phyloP scores from a whole-genome alignment of 2,797 vertebrate species.

The Chrosomus eos region DNA sequence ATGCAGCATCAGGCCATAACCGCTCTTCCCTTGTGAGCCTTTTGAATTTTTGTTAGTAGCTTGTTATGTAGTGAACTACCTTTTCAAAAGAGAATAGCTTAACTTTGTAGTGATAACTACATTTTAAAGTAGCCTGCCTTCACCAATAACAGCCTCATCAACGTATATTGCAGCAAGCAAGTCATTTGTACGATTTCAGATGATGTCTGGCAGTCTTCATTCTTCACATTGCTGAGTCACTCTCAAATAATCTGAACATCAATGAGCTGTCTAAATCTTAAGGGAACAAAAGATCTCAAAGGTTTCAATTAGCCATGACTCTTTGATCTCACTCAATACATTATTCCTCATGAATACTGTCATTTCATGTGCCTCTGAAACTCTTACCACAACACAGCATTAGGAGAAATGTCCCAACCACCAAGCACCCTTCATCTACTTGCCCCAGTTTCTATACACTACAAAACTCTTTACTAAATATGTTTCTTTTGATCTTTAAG shows the following conservation, averaged over 20 bases:
- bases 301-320: conserved; percentile 56
- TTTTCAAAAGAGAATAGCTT: background rate
- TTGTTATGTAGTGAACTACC: background rate
- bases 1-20: too few species aligned
- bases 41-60: too few species aligned
- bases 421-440: background rate
- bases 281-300: conserved; percentile 55
- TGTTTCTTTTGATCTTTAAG: background rate
- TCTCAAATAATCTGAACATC: conserved; percentile 34
- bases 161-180: background rate
- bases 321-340: conserved; percentile 57
- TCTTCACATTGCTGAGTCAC: conserved; percentile 9
- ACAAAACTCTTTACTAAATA: background rate
- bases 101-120: background rate
- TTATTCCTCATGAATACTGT: conserved; percentile 53
- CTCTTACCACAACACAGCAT: conserved; percentile 36
- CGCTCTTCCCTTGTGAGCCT: too few species aligned
- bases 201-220: background rate
- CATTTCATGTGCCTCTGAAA: conserved; percentile 44
- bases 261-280: conserved; percentile 32
- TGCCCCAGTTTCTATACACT: background rate
- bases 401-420: conserved; percentile 10
- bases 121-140: background rate
- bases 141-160: background rate
- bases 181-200: background rate